Percentiles rank a stretch among this genome's conserved stretches.
phyloP scores from a whole-genome alignment of 2,113 vertebrate genomes.

The Nerophis lumbriciformis region DNA sequence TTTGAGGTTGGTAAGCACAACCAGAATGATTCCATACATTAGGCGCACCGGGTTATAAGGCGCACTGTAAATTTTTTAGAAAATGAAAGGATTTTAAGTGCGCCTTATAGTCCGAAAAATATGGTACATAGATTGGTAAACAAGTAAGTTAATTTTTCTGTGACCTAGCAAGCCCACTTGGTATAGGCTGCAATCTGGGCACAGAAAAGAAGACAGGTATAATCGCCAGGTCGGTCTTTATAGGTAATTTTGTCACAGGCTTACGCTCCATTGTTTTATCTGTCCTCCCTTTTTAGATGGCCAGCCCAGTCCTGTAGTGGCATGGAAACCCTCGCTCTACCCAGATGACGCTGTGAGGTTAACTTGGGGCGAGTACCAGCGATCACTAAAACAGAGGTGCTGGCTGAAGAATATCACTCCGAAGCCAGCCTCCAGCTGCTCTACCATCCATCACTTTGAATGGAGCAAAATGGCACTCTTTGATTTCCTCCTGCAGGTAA shows the following conservation, averaged over 20 bases:
- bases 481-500: slow-evolving; percentile 94
- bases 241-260: background rate
- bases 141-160: too few relatives aligned
- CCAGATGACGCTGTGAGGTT: slow-evolving; percentile 72
- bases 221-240: too few relatives aligned
- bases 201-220: too few relatives aligned
- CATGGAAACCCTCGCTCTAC: slow-evolving; percentile 82
- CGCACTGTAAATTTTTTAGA: too few relatives aligned
- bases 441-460: slow-evolving; percentile 83
- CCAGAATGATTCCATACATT: too few relatives aligned
- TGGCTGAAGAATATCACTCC: slow-evolving; percentile 82
- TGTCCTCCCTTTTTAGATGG: slow-evolving; percentile 63
- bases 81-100: too few relatives aligned
- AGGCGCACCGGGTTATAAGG: too few relatives aligned
- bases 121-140: too few relatives aligned
- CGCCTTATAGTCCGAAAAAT: too few relatives aligned
- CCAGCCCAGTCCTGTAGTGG: slow-evolving; percentile 77
- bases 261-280: background rate
- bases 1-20: too few relatives aligned
- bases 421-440: slow-evolving; percentile 80
- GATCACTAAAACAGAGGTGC: slow-evolving; percentile 80
- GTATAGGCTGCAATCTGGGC: too few relatives aligned
- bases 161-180: too few relatives aligned
- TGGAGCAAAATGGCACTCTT: slow-evolving; percentile 94
- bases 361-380: slow-evolving; percentile 86